Conservation (phyloP, 2,113 vertebrate species). For the Phaethornis superciliosus region DNA sequence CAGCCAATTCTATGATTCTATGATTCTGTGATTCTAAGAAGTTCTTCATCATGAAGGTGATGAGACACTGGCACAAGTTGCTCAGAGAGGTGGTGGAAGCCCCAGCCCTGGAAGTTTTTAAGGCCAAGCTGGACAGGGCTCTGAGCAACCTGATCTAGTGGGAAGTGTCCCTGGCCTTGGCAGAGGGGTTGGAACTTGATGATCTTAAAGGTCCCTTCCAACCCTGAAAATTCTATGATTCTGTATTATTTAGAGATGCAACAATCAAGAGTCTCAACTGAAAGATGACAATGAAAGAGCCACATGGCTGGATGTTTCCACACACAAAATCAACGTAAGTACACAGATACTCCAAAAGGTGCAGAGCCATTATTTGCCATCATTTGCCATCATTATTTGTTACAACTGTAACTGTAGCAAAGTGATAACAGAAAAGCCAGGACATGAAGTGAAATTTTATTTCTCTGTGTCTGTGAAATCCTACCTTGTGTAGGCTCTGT, state of each 20-base stretch:
- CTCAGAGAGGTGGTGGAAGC: too few relatives aligned
- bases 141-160: too few relatives aligned
- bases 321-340: not conserved
- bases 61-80: too few relatives aligned
- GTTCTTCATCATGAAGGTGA: too few relatives aligned
- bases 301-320: not conserved
- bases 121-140: too few relatives aligned
- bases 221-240: not conserved
- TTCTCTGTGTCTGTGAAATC: not conserved
- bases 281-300: not conserved
- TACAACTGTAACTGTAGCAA: not conserved
- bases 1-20: too few relatives aligned
- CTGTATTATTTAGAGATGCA: not conserved
- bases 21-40: too few relatives aligned
- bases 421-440: not conserved
- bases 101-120: too few relatives aligned
- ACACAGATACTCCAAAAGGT: not conserved
- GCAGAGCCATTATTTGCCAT: not conserved
- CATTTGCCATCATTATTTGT: not conserved
- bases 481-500: not conserved
- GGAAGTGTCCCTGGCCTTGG: too few relatives aligned
- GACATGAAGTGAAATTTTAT: not conserved
- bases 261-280: not conserved
- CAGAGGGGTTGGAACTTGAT: too few relatives aligned
- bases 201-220: too few relatives aligned